Evolutionary conservation across 2,113 vertebrate species (phyloP).

Genomic region (Zosterops lateralis): DNA sequence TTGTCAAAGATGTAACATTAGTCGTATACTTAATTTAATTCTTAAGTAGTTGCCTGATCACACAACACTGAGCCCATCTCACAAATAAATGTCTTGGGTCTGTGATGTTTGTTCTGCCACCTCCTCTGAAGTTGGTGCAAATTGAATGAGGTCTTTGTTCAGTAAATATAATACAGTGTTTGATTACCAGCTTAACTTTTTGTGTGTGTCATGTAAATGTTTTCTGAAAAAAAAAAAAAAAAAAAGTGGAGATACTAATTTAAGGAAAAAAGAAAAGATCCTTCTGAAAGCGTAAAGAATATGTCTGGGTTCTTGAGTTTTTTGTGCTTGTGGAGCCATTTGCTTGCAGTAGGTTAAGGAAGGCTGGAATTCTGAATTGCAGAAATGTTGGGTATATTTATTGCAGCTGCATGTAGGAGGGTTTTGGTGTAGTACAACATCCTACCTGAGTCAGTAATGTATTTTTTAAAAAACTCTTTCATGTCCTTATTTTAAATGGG

Average conservation of each 20-base stretch:
- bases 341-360: neutral
- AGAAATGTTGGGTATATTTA: neutral
- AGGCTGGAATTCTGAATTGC: neutral
- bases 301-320: neutral
- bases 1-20: neutral
- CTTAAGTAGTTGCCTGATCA: neutral
- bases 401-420: neutral
- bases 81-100: neutral
- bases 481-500: neutral
- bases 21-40: neutral
- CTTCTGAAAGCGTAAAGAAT: neutral
- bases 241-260: too few relatives aligned
- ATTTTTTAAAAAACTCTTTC: neutral
- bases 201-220: neutral
- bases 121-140: neutral
- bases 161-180: neutral
- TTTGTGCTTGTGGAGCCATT: neutral
- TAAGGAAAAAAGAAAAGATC: neutral
- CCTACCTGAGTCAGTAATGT: neutral
- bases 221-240: neutral
- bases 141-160: constrained; percentile 8
- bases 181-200: neutral
- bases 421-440: neutral
- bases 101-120: neutral
- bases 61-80: neutral